These are phyloP conservation scores for Stenodera caucasica DNA, from an alignment of 2,888 invertebrate genomes.

Conservation along the genomic window DNA sequence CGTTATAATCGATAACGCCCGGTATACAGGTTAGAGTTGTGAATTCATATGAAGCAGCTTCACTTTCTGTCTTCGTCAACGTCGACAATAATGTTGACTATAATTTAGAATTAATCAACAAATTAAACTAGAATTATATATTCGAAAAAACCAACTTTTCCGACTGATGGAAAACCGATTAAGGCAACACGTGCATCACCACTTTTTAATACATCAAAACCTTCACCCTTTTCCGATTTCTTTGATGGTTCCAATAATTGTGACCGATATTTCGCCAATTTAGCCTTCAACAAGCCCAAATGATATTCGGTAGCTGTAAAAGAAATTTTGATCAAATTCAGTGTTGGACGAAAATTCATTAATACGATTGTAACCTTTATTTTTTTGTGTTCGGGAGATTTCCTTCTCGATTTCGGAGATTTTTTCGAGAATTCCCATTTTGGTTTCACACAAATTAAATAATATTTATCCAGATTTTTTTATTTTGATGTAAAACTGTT, in stretches of 20 bases:
- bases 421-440: conserved; percentile 98
- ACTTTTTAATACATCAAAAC: conserved; percentile 98
- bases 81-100: conserved; percentile 94
- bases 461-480: too few species aligned
- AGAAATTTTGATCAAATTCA: conserved; percentile 6
- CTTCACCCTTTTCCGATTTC: conserved; percentile 93
- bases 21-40: conserved; percentile 99
- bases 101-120: conserved; percentile 12
- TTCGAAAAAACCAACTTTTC: conserved; percentile 68
- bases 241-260: conserved; percentile 93
- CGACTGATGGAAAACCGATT: conserved; percentile 98
- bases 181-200: conserved; percentile 98
- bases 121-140: too few species aligned
- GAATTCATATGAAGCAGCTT: conserved; percentile 97
- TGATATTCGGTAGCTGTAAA: conserved; percentile 96
- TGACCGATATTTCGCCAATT: conserved; percentile 91
- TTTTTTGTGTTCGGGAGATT: conserved; percentile 98
- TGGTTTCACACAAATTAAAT: too few species aligned
- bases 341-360: not conserved
- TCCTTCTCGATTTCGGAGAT: conserved; percentile 98
- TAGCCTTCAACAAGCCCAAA: conserved; percentile 95
- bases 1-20: conserved; percentile 97
- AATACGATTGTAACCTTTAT: conserved; percentile 78
- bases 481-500: too few species aligned
- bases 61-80: conserved; percentile 93